phyloP scores from a whole-genome alignment of 2,797 vertebrate species.

The Myotis planiceps region DNA sequence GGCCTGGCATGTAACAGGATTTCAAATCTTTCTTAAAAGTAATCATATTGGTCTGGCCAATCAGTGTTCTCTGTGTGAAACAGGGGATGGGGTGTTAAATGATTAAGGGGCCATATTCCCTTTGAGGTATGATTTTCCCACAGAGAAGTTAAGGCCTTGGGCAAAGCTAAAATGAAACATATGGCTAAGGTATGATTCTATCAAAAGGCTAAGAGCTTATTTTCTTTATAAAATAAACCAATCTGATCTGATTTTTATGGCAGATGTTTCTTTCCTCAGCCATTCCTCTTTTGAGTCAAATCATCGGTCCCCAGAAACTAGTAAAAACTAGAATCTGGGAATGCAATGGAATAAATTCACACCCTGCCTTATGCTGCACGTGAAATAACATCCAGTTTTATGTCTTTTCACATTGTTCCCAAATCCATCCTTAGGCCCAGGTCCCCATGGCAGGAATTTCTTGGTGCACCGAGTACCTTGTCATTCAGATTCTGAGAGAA shows the following conservation, averaged over 20 bases:
- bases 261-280: background rate
- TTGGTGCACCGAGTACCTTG: background rate
- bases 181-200: background rate
- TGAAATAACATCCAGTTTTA: slow-evolving; percentile 29
- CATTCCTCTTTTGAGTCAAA: slow-evolving; percentile 50
- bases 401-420: slow-evolving; percentile 13
- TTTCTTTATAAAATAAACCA: slow-evolving; percentile 49
- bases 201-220: background rate
- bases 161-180: slow-evolving; percentile 1
- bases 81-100: background rate
- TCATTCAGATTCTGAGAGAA: slow-evolving; percentile 45
- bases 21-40: slow-evolving; percentile 14
- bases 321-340: background rate
- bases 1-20: background rate
- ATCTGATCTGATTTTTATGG: background rate
- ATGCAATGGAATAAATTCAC: background rate
- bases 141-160: background rate
- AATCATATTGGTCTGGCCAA: background rate
- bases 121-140: background rate
- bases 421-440: slow-evolving; percentile 6
- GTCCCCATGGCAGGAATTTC: slow-evolving; percentile 17
- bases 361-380: background rate
- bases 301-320: background rate
- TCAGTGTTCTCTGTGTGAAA: background rate
- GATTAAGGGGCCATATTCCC: background rate